Conservation (phyloP, 2,797 vertebrate genomes). For the Acrossocheilus fasciatus region DNA sequence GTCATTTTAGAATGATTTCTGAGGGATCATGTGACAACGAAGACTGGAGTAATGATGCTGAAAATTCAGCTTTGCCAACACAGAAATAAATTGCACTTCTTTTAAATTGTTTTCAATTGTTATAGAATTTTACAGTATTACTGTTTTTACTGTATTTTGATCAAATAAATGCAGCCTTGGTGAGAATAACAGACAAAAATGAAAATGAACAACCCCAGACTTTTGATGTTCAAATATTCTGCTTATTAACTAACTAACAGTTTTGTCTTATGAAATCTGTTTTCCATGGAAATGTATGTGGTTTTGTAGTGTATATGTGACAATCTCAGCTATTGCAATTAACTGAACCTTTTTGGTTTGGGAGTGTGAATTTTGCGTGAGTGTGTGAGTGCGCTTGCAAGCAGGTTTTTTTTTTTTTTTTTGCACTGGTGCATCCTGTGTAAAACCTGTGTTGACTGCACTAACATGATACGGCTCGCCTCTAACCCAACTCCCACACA, state of each 20-base stretch:
- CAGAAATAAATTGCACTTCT: not conserved
- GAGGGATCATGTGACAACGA: not conserved
- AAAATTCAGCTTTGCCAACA: not conserved
- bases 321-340: constrained; percentile 24
- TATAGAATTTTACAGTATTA: not conserved
- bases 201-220: not conserved
- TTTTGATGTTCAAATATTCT: not conserved
- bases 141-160: not conserved
- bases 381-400: not conserved
- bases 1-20: not conserved
- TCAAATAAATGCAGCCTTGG: not conserved
- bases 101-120: not conserved
- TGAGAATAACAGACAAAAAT: not conserved
- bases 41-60: not conserved
- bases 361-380: constrained; percentile 4
- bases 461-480: constrained; percentile 44
- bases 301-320: not conserved
- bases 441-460: constrained; percentile 54
- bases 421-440: constrained; percentile 54
- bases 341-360: not conserved
- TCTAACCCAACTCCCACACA: constrained; percentile 59
- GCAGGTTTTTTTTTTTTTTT: not conserved
- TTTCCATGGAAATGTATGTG: not conserved
- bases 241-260: too few relatives aligned
- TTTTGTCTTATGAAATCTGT: not conserved